phyloP scores from a whole-genome alignment of 2,113 vertebrate genomes.

The Lophius piscatorius region DNA sequence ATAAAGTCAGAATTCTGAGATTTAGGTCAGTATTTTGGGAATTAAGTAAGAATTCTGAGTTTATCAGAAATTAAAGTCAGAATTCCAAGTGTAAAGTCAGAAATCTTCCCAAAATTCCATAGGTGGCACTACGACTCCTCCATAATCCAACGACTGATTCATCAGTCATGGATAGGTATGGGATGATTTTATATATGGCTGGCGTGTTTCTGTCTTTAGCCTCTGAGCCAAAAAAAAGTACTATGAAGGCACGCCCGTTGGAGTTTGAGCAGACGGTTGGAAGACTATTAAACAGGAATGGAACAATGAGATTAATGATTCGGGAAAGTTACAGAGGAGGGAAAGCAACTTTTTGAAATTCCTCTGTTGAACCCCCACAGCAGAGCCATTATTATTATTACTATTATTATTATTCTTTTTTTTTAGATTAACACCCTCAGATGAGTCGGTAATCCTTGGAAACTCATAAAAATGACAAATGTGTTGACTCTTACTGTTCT shows the following conservation, averaged over 20 bases:
- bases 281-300: conserved; percentile 42
- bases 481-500: too few relatives aligned
- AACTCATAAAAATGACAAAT: too few relatives aligned
- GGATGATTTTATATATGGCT: conserved; percentile 4
- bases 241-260: conserved; percentile 32
- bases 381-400: conserved; percentile 44
- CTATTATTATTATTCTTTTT: conserved; percentile 45
- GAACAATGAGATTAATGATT: conserved; percentile 60
- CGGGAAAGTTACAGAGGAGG: conserved; percentile 46
- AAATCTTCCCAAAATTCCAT: too few relatives aligned
- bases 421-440: too few relatives aligned
- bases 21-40: too few relatives aligned
- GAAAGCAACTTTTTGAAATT: conserved; percentile 50
- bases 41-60: too few relatives aligned
- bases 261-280: conserved; percentile 58
- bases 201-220: conserved; percentile 35
- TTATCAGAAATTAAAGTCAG: too few relatives aligned
- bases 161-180: background rate
- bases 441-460: too few relatives aligned
- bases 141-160: too few relatives aligned
- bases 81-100: too few relatives aligned
- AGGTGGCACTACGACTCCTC: too few relatives aligned
- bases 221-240: conserved; percentile 21
- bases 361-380: conserved; percentile 45
- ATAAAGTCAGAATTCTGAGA: too few relatives aligned